Base-by-base conservation (phyloP, 2,113 vertebrate genomes). In the Cromileptes altivelis region DNA sequence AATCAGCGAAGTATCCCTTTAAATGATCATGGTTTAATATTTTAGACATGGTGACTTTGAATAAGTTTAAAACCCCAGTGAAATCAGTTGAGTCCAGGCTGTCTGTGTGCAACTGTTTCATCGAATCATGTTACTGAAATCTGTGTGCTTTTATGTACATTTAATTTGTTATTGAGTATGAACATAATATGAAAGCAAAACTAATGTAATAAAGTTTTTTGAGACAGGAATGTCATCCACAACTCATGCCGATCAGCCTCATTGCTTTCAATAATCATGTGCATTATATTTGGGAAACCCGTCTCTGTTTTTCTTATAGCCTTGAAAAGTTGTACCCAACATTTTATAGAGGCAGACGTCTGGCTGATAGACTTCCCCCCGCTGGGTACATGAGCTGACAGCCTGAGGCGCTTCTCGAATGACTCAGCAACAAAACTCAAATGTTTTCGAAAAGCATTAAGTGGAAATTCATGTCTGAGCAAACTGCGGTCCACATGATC, bases 381-480 rank as follows among this genome's bases (percentile, higher is more conserved):
- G 60, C 68, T 57, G 49, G 18, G 17, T 33, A n/a, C 9, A 40
- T 30, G 15, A 55, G 37, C 50, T 55, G 60, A 9, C 19, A 71
- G n/a, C 27, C 18, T 6, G 30, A 56, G 18, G 10, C 57, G 33
- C 52, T 69, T 23, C 11, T 69, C n/a, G 47, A 19, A 67, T 11
- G 64, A 72, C 57, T 71, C 70, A 11, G 19, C 53, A 74, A 64
- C 57, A 47, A 55, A 79, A 23, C 14, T n/a, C 17, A 30, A 47
- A 60, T 49, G 40, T 40, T 82, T 76, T 77, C 21, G 64, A 85
- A 72, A 73, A 76, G 23, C 75, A 69, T 67, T 80, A 63, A 55
- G 56, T 80, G 56, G 72, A 89, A 86, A 72, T 55, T 71, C 61
- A 45, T 49, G 68, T 75, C 50, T 56, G 63, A 47, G 50, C 61